A percentile compares a stretch with the other conserved stretches of the same genome.
Evolutionary conservation across 1,140 invertebrate genomes (phyloP).

Genomic region (Neodiprion virginianus): DNA sequence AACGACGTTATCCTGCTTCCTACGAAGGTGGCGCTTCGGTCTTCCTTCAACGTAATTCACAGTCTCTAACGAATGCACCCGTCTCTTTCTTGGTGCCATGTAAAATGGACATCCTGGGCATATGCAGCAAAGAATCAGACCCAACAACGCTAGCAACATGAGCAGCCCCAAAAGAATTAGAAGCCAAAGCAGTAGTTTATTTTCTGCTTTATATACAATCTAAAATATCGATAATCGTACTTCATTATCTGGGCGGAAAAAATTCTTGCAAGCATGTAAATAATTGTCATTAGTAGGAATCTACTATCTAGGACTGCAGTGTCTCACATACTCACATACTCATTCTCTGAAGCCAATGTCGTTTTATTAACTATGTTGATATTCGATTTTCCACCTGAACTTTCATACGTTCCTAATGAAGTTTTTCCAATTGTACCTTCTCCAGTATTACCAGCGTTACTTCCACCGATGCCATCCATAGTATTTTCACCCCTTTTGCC

Average conservation of each 20-base stretch:
- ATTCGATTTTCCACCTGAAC: background rate
- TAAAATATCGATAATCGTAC: conserved; percentile 55
- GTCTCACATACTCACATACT: background rate
- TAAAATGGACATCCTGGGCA: conserved; percentile 83
- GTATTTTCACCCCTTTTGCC: no score
- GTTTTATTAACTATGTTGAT: background rate
- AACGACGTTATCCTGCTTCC: conserved; percentile 59
- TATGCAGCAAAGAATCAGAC: conserved; percentile 79
- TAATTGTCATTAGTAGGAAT: no score
- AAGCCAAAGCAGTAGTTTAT: conserved; percentile 76
- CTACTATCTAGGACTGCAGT: no score
- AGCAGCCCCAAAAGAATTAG: conserved; percentile 76
- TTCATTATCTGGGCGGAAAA: no score
- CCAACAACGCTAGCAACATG: conserved; percentile 73
- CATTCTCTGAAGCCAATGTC: background rate
- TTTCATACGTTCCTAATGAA: no score
- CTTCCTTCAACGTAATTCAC: conserved; percentile 61
- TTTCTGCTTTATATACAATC: conserved; percentile 75
- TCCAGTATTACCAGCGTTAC: no score
- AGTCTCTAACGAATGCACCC: conserved; percentile 76
- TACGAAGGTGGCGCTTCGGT: conserved; percentile 50
- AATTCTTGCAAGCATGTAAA: no score
- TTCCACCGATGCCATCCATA: no score
- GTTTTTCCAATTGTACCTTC: no score
- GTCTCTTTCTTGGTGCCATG: conserved; percentile 76